Conservation (phyloP, 2,113 vertebrate genomes). For the Pleuronectes platessa region DNA sequence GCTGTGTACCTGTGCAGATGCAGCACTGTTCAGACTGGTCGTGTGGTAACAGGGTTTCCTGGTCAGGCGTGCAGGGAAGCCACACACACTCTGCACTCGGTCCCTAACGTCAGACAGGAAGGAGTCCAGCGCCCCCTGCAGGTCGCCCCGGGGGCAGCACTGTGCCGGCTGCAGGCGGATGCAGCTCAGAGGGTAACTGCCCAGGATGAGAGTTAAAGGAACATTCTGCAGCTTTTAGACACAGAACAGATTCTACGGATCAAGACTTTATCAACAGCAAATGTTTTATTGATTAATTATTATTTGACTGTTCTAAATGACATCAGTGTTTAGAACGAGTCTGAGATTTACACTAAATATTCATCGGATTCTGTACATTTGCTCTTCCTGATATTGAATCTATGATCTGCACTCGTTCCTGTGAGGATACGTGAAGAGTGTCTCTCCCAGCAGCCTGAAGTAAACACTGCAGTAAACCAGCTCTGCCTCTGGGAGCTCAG, state of each 20-base stretch:
- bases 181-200: conserved; percentile 89
- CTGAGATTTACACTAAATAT: too few relatives aligned
- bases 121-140: conserved; percentile 79
- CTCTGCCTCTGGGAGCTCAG: conserved; percentile 76
- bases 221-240: background rate
- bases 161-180: conserved; percentile 89
- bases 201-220: conserved; percentile 24
- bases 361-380: background rate
- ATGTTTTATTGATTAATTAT: too few relatives aligned
- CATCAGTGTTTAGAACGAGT: too few relatives aligned
- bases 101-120: conserved; percentile 85
- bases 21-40: conserved; percentile 68
- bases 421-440: conserved; percentile 88
- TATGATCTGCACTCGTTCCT: background rate
- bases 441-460: conserved; percentile 86
- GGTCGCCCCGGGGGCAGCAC: conserved; percentile 83
- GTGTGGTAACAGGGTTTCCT: conserved; percentile 81
- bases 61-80: conserved; percentile 85
- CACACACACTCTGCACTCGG: conserved; percentile 84
- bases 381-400: background rate
- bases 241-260: background rate
- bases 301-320: too few relatives aligned
- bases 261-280: too few relatives aligned
- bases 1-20: conserved; percentile 68
- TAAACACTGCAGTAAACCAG: conserved; percentile 87